Evolutionary conservation across 2,797 vertebrate genomes (phyloP).

Genomic region (Oryzias dopingdopingensis): DNA sequence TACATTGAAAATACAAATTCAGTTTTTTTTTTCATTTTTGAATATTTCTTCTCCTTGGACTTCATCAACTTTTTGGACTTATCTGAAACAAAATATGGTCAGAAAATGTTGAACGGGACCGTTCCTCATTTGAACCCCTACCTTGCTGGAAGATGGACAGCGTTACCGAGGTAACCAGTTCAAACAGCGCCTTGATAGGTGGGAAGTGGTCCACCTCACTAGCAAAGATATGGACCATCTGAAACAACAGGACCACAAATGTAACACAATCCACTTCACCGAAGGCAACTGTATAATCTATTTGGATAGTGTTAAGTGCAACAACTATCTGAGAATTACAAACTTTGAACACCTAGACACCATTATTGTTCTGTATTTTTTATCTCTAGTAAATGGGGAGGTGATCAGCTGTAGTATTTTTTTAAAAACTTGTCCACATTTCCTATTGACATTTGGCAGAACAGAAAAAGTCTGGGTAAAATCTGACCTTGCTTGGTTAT

Average conservation of each 20-base stretch:
- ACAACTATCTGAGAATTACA: no score
- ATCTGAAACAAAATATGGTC: slow-evolving; percentile 29
- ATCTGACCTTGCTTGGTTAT: no score
- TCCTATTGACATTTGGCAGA: no score
- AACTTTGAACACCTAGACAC: no score
- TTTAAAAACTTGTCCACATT: no score
- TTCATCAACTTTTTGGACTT: slow-evolving; percentile 5
- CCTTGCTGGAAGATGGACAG: slow-evolving; percentile 99
- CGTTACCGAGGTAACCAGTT: slow-evolving; percentile 95
- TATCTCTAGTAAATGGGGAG: no score
- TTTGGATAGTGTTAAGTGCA: no score
- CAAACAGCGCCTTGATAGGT: slow-evolving; percentile 96
- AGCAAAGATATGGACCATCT: slow-evolving; percentile 99
- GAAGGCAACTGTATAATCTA: no score
- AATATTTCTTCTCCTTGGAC: not conserved
- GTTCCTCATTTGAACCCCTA: slow-evolving; percentile 73
- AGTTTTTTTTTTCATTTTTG: not conserved
- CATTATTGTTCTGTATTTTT: no score
- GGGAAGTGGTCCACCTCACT: slow-evolving; percentile 95
- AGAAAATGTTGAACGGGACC: slow-evolving; percentile 30
- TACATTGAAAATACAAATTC: slow-evolving; percentile 3
- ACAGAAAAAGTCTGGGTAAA: no score
- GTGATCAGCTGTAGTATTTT: no score
- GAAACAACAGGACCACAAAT: slow-evolving; percentile 54
- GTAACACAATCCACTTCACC: slow-evolving; percentile 2